Base-by-base conservation (phyloP, 2,888 invertebrate genomes). In the Thymelicus lineola region DNA sequence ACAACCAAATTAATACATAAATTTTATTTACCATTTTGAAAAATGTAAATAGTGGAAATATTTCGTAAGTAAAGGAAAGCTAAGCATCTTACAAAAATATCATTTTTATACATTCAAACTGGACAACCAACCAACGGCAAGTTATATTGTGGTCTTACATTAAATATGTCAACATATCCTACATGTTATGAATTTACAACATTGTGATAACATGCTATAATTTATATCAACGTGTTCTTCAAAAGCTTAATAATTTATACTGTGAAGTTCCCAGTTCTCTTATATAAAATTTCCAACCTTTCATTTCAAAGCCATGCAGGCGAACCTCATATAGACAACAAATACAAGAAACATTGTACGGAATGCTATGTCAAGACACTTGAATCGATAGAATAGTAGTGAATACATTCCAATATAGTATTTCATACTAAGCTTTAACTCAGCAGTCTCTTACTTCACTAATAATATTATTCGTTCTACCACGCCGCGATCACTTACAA, bases 81-180 rank as follows among this genome's bases (percentile, higher is more conserved):
- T 92, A 93, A 93, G 93, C 93, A 87, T 91, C 86, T 91, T 93
- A 93, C 84, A 93, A 93, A 93, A 93, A 93, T 93, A 93, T 89
- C 77, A 59, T 86, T 86, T 87, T 83, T 84, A 83, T 84, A 82
- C 83, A 84, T 84, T 82, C 80, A 84, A 80, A 79, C 76, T 87
- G 89, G 87, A 89, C 88, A 86, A 85, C 79, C 86, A 76, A 84
- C 84, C 86, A 76, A 84, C 84, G 83, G 88, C 86, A 86, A 87
- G 83, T 86, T 79, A 80, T 77, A 75, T 81, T 82, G 79, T 53
- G 57, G 57, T 64, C 63, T 81, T 79, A 80, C 76, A 79, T 77
- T 76, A 76, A 76, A 82, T 58, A 63, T 64, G 69, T 70, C 69
- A 64, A 53, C 64, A 59, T 70, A 64, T 17, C 42, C 59, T 70